Conservation (phyloP, 92 coral and sea anemone species). For the Nematostella vectensis region DNA sequence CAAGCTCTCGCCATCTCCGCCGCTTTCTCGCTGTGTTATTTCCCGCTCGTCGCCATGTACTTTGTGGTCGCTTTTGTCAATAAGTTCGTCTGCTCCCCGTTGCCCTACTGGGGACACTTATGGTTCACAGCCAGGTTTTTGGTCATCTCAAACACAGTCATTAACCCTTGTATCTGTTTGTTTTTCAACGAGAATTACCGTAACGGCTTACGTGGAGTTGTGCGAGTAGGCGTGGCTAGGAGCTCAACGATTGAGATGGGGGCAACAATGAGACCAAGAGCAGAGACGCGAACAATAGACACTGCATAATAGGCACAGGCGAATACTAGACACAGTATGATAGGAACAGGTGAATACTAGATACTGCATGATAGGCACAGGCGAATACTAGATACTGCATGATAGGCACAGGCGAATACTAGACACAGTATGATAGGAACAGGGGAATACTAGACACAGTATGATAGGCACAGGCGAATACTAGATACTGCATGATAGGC, state of each 20-base stretch:
- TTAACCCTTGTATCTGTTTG: slow-evolving; percentile 28
- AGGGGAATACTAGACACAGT: too few relatives aligned
- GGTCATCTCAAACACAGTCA: slow-evolving; percentile 12
- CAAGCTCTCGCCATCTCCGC: slow-evolving; percentile 20
- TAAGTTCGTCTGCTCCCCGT: slow-evolving; percentile 9
- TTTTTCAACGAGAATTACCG: slow-evolving; percentile 28
- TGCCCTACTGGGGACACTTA: slow-evolving; percentile 23
- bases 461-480: too few relatives aligned
- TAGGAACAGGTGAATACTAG: too few relatives aligned
- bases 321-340: too few relatives aligned
- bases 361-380: too few relatives aligned
- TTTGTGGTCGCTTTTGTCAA: slow-evolving; percentile 9
- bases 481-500: too few relatives aligned
- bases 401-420: too few relatives aligned
- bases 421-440: too few relatives aligned
- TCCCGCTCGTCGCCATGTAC: slow-evolving; percentile 11
- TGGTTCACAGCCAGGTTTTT: slow-evolving; percentile 12
- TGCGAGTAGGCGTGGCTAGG: background rate
- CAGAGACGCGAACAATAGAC: too few relatives aligned
- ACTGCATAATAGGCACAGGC: too few relatives aligned
- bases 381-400: too few relatives aligned
- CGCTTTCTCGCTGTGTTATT: slow-evolving; percentile 14
- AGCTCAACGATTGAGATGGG: background rate
- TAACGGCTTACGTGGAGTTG: slow-evolving; percentile 10
- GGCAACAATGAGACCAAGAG: background rate